These are phyloP conservation scores for Pipistrellus pygmaeus DNA, from an alignment of 2,797 vertebrate genomes.

Conservation along the genomic window DNA sequence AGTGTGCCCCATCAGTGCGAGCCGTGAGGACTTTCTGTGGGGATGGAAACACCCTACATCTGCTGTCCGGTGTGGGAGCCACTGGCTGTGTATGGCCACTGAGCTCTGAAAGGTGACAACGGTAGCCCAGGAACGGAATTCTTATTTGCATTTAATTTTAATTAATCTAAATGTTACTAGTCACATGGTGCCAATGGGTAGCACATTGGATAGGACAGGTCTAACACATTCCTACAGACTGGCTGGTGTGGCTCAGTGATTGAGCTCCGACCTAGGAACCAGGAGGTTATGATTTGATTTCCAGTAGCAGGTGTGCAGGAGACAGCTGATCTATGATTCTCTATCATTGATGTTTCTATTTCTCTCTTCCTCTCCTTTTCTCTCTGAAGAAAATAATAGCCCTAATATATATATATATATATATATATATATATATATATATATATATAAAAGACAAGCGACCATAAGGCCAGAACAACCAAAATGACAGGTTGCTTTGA, in stretches of 20 bases:
- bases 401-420: too few relatives aligned
- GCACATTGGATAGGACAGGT: neutral
- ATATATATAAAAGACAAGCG: too few relatives aligned
- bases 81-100: neutral
- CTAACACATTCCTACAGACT: neutral
- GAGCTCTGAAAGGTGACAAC: neutral
- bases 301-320: neutral
- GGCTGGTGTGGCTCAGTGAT: too few relatives aligned
- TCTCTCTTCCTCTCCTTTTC: too few relatives aligned
- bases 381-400: too few relatives aligned
- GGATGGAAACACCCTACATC: neutral
- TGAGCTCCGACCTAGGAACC: too few relatives aligned
- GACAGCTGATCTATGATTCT: too few relatives aligned
- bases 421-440: too few relatives aligned
- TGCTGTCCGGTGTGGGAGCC: neutral
- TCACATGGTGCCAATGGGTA: neutral
- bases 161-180: constrained; percentile 23
- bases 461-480: too few relatives aligned
- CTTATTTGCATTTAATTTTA: constrained; percentile 17
- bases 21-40: neutral
- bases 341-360: too few relatives aligned
- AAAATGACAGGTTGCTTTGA: too few relatives aligned
- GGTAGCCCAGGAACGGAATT: neutral
- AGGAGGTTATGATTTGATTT: too few relatives aligned
- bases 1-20: neutral